Conservation (phyloP, 2,797 vertebrate genomes). For the Spinus pinus region DNA sequence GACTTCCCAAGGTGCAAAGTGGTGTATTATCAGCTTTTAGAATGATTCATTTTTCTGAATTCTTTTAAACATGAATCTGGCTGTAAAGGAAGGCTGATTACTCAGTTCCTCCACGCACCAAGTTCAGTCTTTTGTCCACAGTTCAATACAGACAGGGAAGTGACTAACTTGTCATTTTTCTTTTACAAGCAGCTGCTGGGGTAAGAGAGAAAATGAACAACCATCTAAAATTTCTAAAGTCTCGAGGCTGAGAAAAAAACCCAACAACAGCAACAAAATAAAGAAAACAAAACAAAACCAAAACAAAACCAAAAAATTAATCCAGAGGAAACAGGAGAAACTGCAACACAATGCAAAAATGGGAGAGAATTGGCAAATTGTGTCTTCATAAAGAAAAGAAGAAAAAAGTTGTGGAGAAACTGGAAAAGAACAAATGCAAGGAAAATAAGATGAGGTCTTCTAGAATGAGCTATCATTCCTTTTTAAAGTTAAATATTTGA, state of each 20-base stretch:
- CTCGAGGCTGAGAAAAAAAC: neutral
- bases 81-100: slow-evolving; percentile 55
- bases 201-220: slow-evolving; percentile 10
- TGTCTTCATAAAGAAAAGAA: neutral
- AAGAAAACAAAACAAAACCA: neutral
- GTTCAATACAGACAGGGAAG: slow-evolving; percentile 36
- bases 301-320: neutral
- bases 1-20: slow-evolving; percentile 37
- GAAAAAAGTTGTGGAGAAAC: neutral
- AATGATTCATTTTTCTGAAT: slow-evolving; percentile 53
- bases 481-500: neutral
- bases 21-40: slow-evolving; percentile 12
- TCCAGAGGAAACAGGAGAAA: neutral
- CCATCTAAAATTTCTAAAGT: neutral
- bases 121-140: slow-evolving; percentile 46
- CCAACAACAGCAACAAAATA: neutral
- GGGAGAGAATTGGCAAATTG: neutral
- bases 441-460: neutral
- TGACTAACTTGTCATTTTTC: slow-evolving; percentile 49
- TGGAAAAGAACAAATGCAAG: neutral
- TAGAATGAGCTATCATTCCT: neutral
- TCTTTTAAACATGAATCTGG: slow-evolving; percentile 32
- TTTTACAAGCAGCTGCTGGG: slow-evolving; percentile 24
- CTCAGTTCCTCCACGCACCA: slow-evolving; percentile 45
- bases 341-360: neutral